Percentiles rank a stretch among this genome's conserved stretches.
Evolutionary conservation across 2,888 invertebrate species (phyloP).

Genomic region (Idaea dimidiata): DNA sequence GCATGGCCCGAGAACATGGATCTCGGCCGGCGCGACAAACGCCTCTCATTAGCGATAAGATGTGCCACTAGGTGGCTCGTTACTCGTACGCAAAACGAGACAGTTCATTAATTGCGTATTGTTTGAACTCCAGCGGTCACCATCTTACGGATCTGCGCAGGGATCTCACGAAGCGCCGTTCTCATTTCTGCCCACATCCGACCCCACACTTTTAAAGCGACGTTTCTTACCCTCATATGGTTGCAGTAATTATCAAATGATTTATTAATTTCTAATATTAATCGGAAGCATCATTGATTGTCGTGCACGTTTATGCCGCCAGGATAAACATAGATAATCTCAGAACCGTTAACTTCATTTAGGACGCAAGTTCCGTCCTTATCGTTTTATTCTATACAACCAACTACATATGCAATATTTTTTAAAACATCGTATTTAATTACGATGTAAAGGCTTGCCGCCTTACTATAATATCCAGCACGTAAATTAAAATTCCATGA

Average conservation of each 20-base stretch:
- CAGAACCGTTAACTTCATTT: slow-evolving; percentile 58
- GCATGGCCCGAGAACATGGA: slow-evolving; percentile 35
- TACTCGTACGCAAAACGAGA: slow-evolving; percentile 52
- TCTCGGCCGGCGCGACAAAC: slow-evolving; percentile 49
- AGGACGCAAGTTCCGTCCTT: slow-evolving; percentile 50
- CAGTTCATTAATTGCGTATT: slow-evolving; percentile 70
- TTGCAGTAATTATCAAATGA: slow-evolving; percentile 48
- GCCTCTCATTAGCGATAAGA: slow-evolving; percentile 61
- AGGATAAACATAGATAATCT: slow-evolving; percentile 64
- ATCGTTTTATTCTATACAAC: neutral
- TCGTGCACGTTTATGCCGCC: slow-evolving; percentile 56
- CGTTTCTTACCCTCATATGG: slow-evolving; percentile 42
- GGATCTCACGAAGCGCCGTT: slow-evolving; percentile 48
- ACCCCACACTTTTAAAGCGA: slow-evolving; percentile 27
- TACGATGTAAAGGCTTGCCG: neutral
- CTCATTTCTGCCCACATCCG: slow-evolving; percentile 41
- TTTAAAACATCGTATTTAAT: neutral
- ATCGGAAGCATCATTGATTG: slow-evolving; percentile 65
- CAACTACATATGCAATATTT: neutral
- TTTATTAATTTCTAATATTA: slow-evolving; percentile 52
- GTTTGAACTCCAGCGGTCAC: slow-evolving; percentile 50
- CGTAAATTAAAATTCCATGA: slow-evolving; percentile 33
- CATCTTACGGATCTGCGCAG: slow-evolving; percentile 52
- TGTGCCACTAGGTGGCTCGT: slow-evolving; percentile 52
- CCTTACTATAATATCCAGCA: slow-evolving; percentile 29